Conservation (phyloP, 2,113 vertebrate genomes). For the Mugil cephalus region DNA sequence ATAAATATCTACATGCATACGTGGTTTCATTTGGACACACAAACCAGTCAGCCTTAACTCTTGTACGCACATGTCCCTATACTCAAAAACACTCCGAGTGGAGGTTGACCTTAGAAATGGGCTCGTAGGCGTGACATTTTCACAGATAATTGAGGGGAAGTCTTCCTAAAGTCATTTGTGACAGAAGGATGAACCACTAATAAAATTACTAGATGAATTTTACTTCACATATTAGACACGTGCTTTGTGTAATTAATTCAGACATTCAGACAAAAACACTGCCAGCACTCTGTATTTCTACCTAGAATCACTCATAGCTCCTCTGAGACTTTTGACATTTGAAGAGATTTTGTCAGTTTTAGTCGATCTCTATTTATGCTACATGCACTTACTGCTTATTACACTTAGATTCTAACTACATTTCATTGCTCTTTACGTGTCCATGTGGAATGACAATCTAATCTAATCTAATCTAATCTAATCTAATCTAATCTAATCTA, state of each 20-base stretch:
- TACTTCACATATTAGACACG: neutral
- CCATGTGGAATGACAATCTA: too few relatives aligned
- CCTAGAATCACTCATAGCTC: too few relatives aligned
- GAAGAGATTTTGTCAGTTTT: too few relatives aligned
- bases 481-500: too few relatives aligned
- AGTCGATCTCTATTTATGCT: too few relatives aligned
- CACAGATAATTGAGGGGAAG: slow-evolving; percentile 6
- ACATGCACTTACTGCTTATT: too few relatives aligned
- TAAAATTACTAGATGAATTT: neutral
- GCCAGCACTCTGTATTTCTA: too few relatives aligned
- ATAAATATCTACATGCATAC: neutral
- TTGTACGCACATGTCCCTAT: neutral
- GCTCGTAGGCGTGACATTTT: slow-evolving; percentile 41
- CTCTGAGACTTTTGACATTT: too few relatives aligned
- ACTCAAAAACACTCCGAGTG: slow-evolving; percentile 10
- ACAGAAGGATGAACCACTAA: slow-evolving; percentile 17
- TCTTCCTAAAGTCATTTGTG: slow-evolving; percentile 22
- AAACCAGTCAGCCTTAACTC: neutral
- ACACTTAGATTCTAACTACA: too few relatives aligned
- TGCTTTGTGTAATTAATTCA: neutral
- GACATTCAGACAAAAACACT: too few relatives aligned
- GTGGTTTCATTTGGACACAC: slow-evolving; percentile 4
- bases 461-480: too few relatives aligned
- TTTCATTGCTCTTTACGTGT: too few relatives aligned
- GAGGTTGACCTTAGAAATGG: slow-evolving; percentile 40